Percentiles rank a stretch among this genome's conserved stretches.
Evolutionary conservation across 2,113 vertebrate genomes (phyloP).

Genomic region (Scophthalmus maximus): DNA sequence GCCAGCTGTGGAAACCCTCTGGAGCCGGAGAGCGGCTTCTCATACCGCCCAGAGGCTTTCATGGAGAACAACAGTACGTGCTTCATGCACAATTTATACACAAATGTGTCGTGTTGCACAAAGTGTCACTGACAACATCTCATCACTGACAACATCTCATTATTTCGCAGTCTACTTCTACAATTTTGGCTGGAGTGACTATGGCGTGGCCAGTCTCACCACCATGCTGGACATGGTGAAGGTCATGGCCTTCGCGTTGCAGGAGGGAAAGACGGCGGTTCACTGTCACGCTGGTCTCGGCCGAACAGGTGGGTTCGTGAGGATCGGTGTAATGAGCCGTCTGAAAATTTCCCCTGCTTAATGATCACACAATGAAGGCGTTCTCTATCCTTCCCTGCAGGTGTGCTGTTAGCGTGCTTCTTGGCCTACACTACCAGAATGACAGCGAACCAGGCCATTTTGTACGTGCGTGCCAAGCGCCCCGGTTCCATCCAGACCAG

Average conservation of each 20-base stretch:
- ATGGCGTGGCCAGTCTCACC: conserved; percentile 91
- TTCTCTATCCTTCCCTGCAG: conserved; percentile 68
- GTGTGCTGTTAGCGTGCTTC: conserved; percentile 94
- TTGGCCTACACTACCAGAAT: conserved; percentile 92
- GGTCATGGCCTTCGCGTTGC: conserved; percentile 92
- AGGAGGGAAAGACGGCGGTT: conserved; percentile 92
- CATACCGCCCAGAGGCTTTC: conserved; percentile 91
- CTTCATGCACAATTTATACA: conserved; percentile 19
- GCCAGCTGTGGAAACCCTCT: conserved; percentile 92
- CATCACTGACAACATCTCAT: background rate
- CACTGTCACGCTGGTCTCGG: conserved; percentile 96
- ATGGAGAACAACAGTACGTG: conserved; percentile 94
- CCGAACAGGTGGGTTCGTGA: conserved; percentile 87
- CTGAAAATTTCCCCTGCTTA: background rate
- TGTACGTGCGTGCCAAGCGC: conserved; percentile 91
- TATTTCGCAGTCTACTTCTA: conserved; percentile 94
- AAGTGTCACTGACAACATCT: background rate
- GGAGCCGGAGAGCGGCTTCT: conserved; percentile 92
- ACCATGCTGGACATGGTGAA: conserved; percentile 93
- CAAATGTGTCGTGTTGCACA: background rate
- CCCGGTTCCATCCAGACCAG: conserved; percentile 95
- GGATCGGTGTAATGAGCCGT: background rate
- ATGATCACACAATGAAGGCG: background rate
- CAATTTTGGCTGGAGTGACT: conserved; percentile 96
- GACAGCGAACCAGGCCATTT: conserved; percentile 93